Conservation (phyloP, 2,797 vertebrate species). For the Ciconia nigra region DNA sequence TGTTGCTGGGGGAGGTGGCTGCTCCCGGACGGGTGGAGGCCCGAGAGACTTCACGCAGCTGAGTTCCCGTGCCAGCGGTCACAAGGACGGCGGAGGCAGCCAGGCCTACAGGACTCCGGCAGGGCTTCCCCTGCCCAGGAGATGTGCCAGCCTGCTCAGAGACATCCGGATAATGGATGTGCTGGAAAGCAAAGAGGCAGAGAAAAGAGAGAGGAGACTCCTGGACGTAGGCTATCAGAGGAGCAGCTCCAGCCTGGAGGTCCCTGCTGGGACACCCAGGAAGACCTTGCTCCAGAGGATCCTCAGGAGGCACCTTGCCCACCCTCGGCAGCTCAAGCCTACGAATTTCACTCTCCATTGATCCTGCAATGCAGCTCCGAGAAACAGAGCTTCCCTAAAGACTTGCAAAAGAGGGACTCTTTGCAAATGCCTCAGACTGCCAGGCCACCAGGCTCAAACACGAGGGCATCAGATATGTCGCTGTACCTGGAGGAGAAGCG, state of each 20-base stretch:
- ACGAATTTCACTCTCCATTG: neutral
- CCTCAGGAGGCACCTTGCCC: neutral
- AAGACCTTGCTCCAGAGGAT: conserved; percentile 4
- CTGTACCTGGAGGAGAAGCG: neutral
- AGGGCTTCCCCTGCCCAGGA: neutral
- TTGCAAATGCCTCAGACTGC: neutral
- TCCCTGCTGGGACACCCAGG: neutral
- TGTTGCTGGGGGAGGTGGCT: neutral
- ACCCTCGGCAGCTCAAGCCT: neutral
- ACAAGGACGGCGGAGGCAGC: neutral
- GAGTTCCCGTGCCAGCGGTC: accelerated
- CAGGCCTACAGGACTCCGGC: neutral
- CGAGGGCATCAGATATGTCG: accelerated
- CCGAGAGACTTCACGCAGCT: neutral
- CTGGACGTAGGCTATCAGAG: neutral
- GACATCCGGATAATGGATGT: neutral
- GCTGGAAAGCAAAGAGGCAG: neutral
- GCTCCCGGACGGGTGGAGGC: accelerated
- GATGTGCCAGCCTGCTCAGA: neutral
- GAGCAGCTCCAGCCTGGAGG: neutral
- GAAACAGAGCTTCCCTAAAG: neutral
- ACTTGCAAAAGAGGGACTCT: neutral
- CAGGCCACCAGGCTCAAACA: neutral
- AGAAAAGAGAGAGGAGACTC: neutral
- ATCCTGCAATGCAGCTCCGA: neutral